phyloP scores from a whole-genome alignment of 1,140 invertebrate species.

The Delia radicum region DNA sequence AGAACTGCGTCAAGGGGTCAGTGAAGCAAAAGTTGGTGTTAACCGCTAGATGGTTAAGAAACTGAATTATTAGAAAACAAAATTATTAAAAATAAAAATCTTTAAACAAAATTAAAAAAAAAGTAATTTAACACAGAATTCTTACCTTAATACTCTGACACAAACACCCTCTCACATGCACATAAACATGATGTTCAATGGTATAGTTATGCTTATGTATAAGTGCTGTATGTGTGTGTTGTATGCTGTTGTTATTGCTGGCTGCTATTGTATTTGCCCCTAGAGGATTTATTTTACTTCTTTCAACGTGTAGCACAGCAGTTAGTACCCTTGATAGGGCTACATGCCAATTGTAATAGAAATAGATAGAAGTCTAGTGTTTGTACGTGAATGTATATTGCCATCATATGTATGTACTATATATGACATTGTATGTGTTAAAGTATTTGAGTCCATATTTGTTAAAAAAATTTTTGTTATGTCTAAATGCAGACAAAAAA shows the following conservation, averaged over 20 bases:
- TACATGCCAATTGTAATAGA: neutral
- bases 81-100: too few species aligned
- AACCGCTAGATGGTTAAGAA: too few species aligned
- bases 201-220: too few species aligned
- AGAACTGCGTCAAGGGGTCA: too few species aligned
- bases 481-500: too few species aligned
- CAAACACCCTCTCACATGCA: too few species aligned
- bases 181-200: too few species aligned
- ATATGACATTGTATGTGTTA: neutral
- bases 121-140: too few species aligned
- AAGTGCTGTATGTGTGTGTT: neutral
- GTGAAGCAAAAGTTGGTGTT: too few species aligned
- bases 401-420: neutral
- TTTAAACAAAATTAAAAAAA: too few species aligned
- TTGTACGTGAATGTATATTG: neutral
- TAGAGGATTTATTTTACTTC: neutral
- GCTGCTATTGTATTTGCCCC: neutral
- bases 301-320: neutral
- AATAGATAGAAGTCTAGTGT: neutral
- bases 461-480: neutral
- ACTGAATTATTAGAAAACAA: too few species aligned
- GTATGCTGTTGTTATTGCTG: neutral
- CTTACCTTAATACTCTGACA: too few species aligned
- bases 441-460: neutral
- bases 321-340: neutral